Conservation (phyloP, 2,797 vertebrate genomes). For the Xerus rutilus region DNA sequence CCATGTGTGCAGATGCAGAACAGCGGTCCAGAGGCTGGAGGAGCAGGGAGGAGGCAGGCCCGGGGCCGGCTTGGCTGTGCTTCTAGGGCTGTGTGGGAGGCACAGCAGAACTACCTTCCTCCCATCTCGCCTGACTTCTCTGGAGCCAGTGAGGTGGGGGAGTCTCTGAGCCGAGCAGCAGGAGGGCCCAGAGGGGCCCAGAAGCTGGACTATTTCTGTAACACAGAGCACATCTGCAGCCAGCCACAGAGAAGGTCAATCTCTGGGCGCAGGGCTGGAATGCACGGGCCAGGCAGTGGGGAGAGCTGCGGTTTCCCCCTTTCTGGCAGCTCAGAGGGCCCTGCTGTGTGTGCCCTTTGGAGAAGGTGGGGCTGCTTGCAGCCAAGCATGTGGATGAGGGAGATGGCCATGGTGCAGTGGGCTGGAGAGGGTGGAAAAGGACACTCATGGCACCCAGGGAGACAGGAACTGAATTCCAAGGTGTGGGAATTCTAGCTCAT, state of each 20-base stretch:
- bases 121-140: background rate
- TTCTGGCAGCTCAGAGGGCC: slow-evolving; percentile 27
- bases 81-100: background rate
- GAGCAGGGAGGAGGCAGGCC: background rate
- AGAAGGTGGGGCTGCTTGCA: slow-evolving; percentile 13
- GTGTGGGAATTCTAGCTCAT: background rate
- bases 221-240: slow-evolving; percentile 66
- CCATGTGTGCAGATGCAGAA: background rate
- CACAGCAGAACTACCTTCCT: background rate
- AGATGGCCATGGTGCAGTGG: background rate
- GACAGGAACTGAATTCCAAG: background rate
- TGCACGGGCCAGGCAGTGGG: slow-evolving; percentile 62
- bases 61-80: background rate
- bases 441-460: background rate
- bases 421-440: too few relatives aligned
- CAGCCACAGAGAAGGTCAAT: slow-evolving; percentile 79
- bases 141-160: slow-evolving; percentile 4
- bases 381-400: background rate
- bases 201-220: slow-evolving; percentile 74
- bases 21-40: background rate
- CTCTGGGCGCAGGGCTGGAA: slow-evolving; percentile 77
- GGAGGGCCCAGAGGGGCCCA: slow-evolving; percentile 15
- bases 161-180: background rate
- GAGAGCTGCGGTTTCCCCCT: slow-evolving; percentile 55
- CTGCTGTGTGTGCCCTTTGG: background rate